Base-by-base conservation (phyloP, 1,140 invertebrate genomes). In the Nasonia longicornis region DNA sequence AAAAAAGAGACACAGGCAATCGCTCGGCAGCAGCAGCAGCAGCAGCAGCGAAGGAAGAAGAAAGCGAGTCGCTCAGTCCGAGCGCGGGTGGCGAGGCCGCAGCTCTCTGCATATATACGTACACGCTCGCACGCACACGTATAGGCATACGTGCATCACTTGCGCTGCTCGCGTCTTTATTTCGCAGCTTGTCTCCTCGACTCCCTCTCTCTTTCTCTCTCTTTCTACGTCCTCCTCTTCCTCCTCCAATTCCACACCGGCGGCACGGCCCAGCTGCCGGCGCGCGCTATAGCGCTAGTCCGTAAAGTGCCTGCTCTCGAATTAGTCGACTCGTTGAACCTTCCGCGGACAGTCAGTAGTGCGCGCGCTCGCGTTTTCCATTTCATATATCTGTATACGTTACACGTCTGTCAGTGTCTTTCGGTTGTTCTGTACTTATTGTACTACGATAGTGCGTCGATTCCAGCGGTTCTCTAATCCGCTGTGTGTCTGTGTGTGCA, bases 281-380 rank as follows among this genome's bases (percentile, higher is more conserved):
- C n/a, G 8, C 42, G 45, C 72, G 29, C 72, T 38, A n/a, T 52
- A 22, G 72, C 42, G n/a, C 45, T 69, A 76, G 71, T 66, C 4
- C 16, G 77, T 8, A 58, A 45, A 12, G n/a, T 14, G 35, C 66
- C 66, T 52, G 82, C 83, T 84, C 86, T 87, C 86, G 87, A 90
- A 90, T 90, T 89, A 90, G 89, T 89, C 89, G 87, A 87, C 87
- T 88, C 84, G 86, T 89, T 88, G 88, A 87, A 84, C 85, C 74
- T 76, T 20, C 64, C 52, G n/a, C 64, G 64, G 29, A 29, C 64
- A 86, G 83, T 83, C 84, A 84, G 84, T 82, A 84, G 81, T 80
- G 69, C 79, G 81, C 78, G 69, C 74, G 83, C 79, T 52, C 84
- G 79, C 69, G 8, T 38, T 31, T 20, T 35, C 58, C 12, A 11